A percentile compares a stretch with the other conserved stretches of the same genome.
phyloP scores from a whole-genome alignment of 2,113 vertebrate genomes.

The Mellivora capensis region DNA sequence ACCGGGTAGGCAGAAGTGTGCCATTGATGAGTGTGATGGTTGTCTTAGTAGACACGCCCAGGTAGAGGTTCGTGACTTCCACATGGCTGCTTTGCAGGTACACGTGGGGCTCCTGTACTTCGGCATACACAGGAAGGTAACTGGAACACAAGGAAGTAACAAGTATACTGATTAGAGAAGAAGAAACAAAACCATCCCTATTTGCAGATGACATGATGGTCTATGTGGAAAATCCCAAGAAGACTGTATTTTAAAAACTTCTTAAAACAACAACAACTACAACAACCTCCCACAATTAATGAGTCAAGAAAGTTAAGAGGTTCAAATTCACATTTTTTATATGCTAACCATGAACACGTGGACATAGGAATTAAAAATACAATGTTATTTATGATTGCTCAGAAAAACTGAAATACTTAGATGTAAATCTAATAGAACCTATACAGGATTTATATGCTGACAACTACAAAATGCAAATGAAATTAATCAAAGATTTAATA shows the following conservation, averaged over 20 bases:
- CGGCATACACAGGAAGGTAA: constrained; percentile 88
- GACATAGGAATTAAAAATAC: background rate
- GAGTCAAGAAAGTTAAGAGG: background rate
- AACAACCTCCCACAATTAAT: background rate
- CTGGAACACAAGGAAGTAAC: constrained; percentile 73
- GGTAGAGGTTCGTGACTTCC: constrained; percentile 84
- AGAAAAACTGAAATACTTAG: background rate
- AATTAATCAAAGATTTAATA: background rate
- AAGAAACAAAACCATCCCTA: background rate
- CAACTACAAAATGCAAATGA: background rate
- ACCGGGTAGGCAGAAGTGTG: constrained; percentile 87
- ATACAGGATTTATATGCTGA: background rate
- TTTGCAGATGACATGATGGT: background rate
- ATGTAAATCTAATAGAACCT: background rate
- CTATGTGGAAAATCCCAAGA: background rate
- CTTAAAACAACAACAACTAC: background rate
- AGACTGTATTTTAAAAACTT: background rate
- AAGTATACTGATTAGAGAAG: background rate
- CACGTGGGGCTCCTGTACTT: constrained; percentile 87
- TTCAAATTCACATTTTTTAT: background rate
- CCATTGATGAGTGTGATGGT: constrained; percentile 88
- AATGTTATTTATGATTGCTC: background rate
- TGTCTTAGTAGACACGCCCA: constrained; percentile 82
- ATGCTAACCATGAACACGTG: background rate
- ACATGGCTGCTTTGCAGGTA: constrained; percentile 88